A percentile compares a stretch with the other conserved stretches of the same genome.
phyloP scores from a whole-genome alignment of 2,797 vertebrate genomes.

The Moxostoma hubbsi region DNA sequence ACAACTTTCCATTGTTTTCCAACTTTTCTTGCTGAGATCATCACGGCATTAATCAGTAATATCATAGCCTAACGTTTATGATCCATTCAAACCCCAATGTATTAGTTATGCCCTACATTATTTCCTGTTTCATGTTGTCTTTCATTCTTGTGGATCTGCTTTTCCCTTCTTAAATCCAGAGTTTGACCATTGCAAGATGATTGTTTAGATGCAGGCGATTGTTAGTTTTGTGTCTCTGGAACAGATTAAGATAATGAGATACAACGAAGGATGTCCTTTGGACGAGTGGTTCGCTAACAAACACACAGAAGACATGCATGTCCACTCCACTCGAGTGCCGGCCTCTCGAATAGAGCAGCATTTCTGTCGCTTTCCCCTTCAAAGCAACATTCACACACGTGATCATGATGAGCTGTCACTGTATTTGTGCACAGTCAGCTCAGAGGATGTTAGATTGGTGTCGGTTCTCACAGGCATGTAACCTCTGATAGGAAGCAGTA shows the following conservation, averaged over 20 bases:
- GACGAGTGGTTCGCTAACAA: slow-evolving; percentile 59
- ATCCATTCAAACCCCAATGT: no score
- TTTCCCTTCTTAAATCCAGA: no score
- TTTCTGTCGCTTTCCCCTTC: slow-evolving; percentile 7
- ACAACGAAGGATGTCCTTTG: slow-evolving; percentile 50
- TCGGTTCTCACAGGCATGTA: neutral
- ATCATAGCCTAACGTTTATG: no score
- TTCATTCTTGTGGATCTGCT: no score
- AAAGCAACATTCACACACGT: neutral
- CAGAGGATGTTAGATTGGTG: slow-evolving; percentile 27
- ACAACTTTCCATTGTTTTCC: no score
- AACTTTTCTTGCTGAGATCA: no score
- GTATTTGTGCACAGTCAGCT: slow-evolving; percentile 36
- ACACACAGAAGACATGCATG: neutral
- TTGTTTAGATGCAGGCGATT: neutral
- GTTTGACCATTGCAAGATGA: neutral
- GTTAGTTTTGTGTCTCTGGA: neutral
- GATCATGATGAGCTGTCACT: slow-evolving; percentile 33
- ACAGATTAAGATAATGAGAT: slow-evolving; percentile 25
- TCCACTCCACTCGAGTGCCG: no score
- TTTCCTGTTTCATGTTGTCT: no score
- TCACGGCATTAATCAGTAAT: no score
- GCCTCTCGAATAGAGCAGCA: no score
- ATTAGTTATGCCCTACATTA: no score
- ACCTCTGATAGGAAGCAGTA: neutral